Evolutionary conservation across 2,888 invertebrate genomes (phyloP).

Genomic region (Oxyscelio sp.): DNA sequence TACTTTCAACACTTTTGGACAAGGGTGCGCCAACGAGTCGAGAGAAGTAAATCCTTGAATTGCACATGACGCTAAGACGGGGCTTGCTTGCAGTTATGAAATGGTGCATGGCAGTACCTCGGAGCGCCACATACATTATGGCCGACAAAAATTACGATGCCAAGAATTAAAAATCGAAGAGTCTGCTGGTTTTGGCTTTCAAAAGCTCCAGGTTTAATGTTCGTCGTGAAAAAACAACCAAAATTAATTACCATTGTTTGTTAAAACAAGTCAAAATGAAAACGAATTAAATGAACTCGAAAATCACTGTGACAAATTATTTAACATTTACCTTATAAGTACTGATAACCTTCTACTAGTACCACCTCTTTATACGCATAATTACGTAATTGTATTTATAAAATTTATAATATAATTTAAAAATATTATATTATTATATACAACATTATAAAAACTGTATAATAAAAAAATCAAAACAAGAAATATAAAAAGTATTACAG

Average conservation of each 20-base stretch:
- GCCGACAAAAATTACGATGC: constrained; percentile 40
- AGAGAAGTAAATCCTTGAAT: constrained; percentile 87
- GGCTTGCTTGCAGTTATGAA: constrained; percentile 61
- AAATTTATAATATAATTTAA: too few relatives aligned
- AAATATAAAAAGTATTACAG: too few relatives aligned
- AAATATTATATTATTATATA: too few relatives aligned
- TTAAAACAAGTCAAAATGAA: neutral
- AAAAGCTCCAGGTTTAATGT: constrained; percentile 26
- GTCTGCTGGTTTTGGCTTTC: constrained; percentile 15
- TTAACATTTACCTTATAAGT: too few relatives aligned
- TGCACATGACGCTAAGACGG: constrained; percentile 77
- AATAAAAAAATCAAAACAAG: too few relatives aligned
- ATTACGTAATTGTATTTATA: too few relatives aligned
- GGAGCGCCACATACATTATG: constrained; percentile 54
- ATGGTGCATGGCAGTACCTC: constrained; percentile 49
- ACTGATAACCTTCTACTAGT: too few relatives aligned
- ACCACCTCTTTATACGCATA: too few relatives aligned
- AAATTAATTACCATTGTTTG: constrained; percentile 21
- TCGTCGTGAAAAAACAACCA: neutral
- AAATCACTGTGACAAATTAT: too few relatives aligned
- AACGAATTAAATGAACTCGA: neutral
- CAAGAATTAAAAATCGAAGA: constrained; percentile 42
- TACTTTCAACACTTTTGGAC: constrained; percentile 60
- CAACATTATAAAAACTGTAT: too few relatives aligned
- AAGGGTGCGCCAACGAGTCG: constrained; percentile 46